Percentiles rank a stretch among this genome's conserved stretches.
Evolutionary conservation across 1,140 invertebrate genomes (phyloP).

Genomic region (Rhysida immarginata): DNA sequence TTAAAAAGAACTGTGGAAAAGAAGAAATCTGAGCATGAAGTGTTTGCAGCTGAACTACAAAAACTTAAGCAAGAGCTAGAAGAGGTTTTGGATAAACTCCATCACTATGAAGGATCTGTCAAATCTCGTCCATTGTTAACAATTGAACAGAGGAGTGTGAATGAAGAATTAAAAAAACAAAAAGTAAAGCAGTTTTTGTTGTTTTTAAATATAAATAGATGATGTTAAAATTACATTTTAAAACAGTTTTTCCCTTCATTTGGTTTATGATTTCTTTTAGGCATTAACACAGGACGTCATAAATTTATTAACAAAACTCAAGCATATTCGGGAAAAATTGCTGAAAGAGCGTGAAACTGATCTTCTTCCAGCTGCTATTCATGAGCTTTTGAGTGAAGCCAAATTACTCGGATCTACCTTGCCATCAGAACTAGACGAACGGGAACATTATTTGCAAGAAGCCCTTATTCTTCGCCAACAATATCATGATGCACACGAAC

Average conservation of each 20-base stretch:
- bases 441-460: constrained; percentile 29
- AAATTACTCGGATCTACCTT: constrained; percentile 55
- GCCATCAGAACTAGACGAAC: constrained; percentile 59
- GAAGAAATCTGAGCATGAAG: constrained; percentile 68
- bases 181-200: constrained; percentile 27
- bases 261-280: background rate
- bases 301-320: constrained; percentile 34
- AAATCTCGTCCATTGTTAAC: constrained; percentile 65
- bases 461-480: constrained; percentile 11
- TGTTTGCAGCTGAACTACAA: constrained; percentile 68
- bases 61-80: constrained; percentile 63
- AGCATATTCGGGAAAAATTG: constrained; percentile 46
- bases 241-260: background rate
- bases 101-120: constrained; percentile 63
- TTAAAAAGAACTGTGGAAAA: constrained; percentile 65
- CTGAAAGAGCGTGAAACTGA: constrained; percentile 42
- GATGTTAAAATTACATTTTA: background rate
- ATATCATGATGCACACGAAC: constrained; percentile 23
- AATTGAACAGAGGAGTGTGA: constrained; percentile 58
- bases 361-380: constrained; percentile 53
- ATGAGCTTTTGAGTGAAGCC: constrained; percentile 68
- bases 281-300: background rate
- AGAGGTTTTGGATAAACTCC: constrained; percentile 64
- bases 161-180: constrained; percentile 65
- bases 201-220: background rate